phyloP scores from a whole-genome alignment of 2,888 invertebrate genomes.

The Trachelus tabidus region DNA sequence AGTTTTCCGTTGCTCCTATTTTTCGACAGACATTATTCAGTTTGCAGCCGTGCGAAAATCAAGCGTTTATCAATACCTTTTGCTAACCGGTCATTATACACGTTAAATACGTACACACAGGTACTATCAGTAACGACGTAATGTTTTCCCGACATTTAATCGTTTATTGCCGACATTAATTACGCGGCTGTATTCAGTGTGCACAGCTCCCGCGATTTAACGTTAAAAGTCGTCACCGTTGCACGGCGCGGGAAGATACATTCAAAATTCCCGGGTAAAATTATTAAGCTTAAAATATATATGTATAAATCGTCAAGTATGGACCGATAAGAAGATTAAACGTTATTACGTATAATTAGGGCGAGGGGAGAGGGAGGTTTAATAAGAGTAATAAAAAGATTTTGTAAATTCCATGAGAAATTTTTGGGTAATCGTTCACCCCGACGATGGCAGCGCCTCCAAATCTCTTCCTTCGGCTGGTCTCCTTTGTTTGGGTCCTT shows the following conservation, averaged over 20 bases:
- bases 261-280: background rate
- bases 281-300: background rate
- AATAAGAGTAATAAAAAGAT: background rate
- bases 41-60: background rate
- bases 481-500: slow-evolving; percentile 49
- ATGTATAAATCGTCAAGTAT: background rate
- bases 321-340: background rate
- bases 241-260: background rate
- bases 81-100: background rate
- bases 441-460: background rate
- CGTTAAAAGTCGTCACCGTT: background rate
- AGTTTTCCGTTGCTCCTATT: background rate
- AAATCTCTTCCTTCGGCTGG: slow-evolving; percentile 2
- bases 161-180: background rate
- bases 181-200: background rate
- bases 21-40: background rate
- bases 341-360: background rate
- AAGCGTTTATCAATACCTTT: background rate
- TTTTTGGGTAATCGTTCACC: background rate
- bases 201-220: background rate
- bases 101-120: background rate
- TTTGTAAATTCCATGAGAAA: background rate
- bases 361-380: background rate
- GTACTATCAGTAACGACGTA: background rate
- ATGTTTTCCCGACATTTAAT: background rate